A percentile compares a stretch with the other conserved stretches of the same genome.
These are phyloP conservation scores for Trachelus troglodyta DNA, from an alignment of 2,888 invertebrate genomes.

Conservation along the genomic window DNA sequence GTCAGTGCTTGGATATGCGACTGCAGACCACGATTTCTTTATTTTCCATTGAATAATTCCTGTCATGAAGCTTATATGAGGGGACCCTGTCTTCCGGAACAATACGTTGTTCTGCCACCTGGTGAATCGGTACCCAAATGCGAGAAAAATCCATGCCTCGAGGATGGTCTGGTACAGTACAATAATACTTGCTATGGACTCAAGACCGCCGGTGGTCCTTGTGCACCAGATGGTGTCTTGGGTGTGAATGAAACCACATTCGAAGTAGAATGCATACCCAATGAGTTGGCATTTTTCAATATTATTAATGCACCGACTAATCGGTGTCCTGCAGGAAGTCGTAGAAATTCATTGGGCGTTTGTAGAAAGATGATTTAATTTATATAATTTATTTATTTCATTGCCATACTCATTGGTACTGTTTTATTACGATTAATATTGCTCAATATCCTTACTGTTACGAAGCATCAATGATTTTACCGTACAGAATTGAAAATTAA, in stretches of 20 bases:
- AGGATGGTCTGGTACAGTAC: constrained; percentile 68
- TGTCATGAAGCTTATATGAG: constrained; percentile 74
- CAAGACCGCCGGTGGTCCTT: constrained; percentile 64
- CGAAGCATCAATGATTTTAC: background rate
- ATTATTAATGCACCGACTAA: constrained; percentile 42
- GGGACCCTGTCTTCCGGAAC: constrained; percentile 73
- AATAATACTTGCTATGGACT: constrained; percentile 69
- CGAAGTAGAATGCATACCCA: constrained; percentile 70
- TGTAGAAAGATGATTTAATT: constrained; percentile 37
- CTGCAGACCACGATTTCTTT: constrained; percentile 68
- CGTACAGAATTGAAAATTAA: background rate
- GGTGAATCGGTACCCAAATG: constrained; percentile 72
- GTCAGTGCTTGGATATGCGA: constrained; percentile 74
- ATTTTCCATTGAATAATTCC: constrained; percentile 71
- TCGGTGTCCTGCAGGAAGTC: constrained; percentile 50
- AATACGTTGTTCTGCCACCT: constrained; percentile 70
- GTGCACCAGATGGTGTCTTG: constrained; percentile 68
- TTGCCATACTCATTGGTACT: background rate
- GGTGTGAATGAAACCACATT: constrained; percentile 74
- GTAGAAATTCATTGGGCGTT: constrained; percentile 40
- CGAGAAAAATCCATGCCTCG: constrained; percentile 71
- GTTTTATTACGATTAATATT: background rate
- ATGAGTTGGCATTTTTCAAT: constrained; percentile 32
- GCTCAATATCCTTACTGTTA: background rate
- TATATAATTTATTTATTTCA: background rate